These are phyloP conservation scores for Acipenser ruthenus DNA, from an alignment of 2,797 vertebrate genomes.

Conservation along the genomic window DNA sequence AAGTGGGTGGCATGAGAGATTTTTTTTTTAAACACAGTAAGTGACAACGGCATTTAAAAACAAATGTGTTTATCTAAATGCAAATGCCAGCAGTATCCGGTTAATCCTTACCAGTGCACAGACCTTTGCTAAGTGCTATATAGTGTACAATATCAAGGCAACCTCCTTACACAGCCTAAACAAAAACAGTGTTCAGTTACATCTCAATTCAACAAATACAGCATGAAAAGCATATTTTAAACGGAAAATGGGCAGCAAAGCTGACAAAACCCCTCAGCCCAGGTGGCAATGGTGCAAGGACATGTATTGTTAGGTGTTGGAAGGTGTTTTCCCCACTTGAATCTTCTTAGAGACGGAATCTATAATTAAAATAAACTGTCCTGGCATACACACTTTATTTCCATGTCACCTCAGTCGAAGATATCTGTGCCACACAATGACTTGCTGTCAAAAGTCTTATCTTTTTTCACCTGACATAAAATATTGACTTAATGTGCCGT, in stretches of 20 bases:
- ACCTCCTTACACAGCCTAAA: too few relatives aligned
- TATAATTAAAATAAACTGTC: not conserved
- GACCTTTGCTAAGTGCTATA: too few relatives aligned
- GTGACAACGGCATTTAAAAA: not conserved
- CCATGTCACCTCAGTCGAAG: not conserved
- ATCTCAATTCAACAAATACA: too few relatives aligned
- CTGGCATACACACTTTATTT: not conserved
- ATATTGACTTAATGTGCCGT: conserved; percentile 10
- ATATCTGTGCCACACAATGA: conserved; percentile 4
- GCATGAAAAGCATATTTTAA: not conserved
- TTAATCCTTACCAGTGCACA: too few relatives aligned
- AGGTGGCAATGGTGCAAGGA: too few relatives aligned
- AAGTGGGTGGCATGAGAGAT: conserved; percentile 2
- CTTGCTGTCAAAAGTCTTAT: conserved; percentile 1
- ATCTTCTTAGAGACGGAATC: not conserved
- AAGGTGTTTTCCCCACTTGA: too few relatives aligned
- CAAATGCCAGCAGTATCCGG: not conserved
- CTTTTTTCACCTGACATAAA: conserved; percentile 8
- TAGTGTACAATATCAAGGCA: too few relatives aligned
- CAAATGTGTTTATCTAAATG: not conserved
- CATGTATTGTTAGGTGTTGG: too few relatives aligned
- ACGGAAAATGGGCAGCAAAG: not conserved
- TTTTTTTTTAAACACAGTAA: not conserved
- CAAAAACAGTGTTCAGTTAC: too few relatives aligned
- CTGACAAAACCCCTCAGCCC: not conserved